phyloP scores from a whole-genome alignment of 1,140 invertebrate genomes.

The Scaptodrosophila lebanonensis region DNA sequence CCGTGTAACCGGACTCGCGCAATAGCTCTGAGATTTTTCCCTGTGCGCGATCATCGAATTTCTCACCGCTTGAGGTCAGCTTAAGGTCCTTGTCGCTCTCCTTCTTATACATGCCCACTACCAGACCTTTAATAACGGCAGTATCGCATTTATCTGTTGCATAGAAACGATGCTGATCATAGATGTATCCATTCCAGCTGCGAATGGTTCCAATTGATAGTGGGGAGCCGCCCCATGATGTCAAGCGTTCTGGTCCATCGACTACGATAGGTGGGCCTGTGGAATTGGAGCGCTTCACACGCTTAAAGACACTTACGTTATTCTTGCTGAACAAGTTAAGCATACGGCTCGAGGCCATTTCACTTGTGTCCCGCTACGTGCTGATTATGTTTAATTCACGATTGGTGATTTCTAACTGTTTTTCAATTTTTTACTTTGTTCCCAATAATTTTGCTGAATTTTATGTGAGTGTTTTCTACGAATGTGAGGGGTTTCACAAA shows the following conservation, averaged over 20 bases:
- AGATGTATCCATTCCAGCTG: not conserved
- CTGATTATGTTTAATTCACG: constrained; percentile 12
- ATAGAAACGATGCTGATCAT: constrained; percentile 1
- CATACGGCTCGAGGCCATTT: constrained; percentile 21
- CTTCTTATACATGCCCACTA: constrained; percentile 72
- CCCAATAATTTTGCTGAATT: constrained; percentile 15
- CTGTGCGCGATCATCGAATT: constrained; percentile 74
- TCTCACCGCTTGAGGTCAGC: constrained; percentile 71
- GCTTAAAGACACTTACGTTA: not conserved
- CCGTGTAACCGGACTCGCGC: constrained; percentile 48
- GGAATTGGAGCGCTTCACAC: not conserved
- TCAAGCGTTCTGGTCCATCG: no score
- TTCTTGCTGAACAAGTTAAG: constrained; percentile 12
- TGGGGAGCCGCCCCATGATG: not conserved
- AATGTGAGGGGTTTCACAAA: not conserved
- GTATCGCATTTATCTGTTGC: constrained; percentile 7
- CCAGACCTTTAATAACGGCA: constrained; percentile 68
- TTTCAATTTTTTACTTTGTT: no score
- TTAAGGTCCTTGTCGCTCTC: constrained; percentile 64
- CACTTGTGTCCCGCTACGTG: not conserved
- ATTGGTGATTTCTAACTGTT: constrained; percentile 1
- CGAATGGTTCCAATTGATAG: no score
- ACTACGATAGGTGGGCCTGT: no score
- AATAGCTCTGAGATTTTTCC: constrained; percentile 73
- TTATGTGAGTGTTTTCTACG: constrained; percentile 3